A percentile compares a stretch with the other conserved stretches of the same genome.
Evolutionary conservation across 53 echinoderm and acorn worm genomes (phyloP).

Genomic region (Echinometra lucunter): DNA sequence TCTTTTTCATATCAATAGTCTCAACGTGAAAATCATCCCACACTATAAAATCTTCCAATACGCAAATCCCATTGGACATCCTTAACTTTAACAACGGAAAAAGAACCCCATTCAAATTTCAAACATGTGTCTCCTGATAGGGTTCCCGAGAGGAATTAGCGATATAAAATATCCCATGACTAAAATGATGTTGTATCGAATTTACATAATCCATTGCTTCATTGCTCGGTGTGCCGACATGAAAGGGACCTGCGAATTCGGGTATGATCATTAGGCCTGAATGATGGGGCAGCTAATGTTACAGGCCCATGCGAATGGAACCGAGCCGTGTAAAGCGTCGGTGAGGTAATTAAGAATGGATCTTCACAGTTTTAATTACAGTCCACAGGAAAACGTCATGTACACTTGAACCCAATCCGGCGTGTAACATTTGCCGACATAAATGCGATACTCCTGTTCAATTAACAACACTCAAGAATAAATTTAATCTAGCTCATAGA

Average conservation of each 20-base stretch:
- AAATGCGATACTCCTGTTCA: slow-evolving; percentile 63
- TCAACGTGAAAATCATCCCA: background rate
- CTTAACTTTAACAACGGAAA: background rate
- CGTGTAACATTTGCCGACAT: slow-evolving; percentile 55
- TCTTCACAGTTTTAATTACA: slow-evolving; percentile 57
- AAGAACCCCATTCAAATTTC: background rate
- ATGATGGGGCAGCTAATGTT: slow-evolving; percentile 45
- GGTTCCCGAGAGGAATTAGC: slow-evolving; percentile 35
- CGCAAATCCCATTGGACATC: background rate
- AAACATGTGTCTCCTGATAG: slow-evolving; percentile 4
- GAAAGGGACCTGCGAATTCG: slow-evolving; percentile 10
- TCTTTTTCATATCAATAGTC: background rate
- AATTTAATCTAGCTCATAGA: slow-evolving; percentile 46
- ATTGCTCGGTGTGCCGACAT: slow-evolving; percentile 26
- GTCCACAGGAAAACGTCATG: slow-evolving; percentile 49
- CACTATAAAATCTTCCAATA: background rate
- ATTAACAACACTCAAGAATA: slow-evolving; percentile 65
- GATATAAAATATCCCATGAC: slow-evolving; percentile 45
- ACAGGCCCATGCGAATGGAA: slow-evolving; percentile 49
- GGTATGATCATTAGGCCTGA: slow-evolving; percentile 32
- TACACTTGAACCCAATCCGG: slow-evolving; percentile 36
- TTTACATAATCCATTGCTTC: slow-evolving; percentile 42
- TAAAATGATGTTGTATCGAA: slow-evolving; percentile 49
- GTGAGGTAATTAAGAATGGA: slow-evolving; percentile 56
- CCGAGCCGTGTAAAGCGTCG: slow-evolving; percentile 40